phyloP scores from a whole-genome alignment of 2,113 vertebrate species.

The Protobothrops mucrosquamatus region DNA sequence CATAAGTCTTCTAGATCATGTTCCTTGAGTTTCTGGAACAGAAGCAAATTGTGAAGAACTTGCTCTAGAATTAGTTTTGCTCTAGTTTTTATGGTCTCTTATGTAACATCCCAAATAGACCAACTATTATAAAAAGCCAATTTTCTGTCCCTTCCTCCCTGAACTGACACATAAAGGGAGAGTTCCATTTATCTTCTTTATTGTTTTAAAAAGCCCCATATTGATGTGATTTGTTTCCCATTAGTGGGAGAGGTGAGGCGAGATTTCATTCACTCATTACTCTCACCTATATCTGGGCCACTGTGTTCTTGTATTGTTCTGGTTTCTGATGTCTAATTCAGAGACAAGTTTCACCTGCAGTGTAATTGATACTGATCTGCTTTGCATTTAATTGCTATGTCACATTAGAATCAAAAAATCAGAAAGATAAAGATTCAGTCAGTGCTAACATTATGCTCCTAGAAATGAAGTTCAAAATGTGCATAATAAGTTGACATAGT shows the following conservation, averaged over 20 bases:
- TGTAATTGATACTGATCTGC: constrained; percentile 35
- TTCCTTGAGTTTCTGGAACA: background rate
- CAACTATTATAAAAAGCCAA: background rate
- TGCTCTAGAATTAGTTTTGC: background rate
- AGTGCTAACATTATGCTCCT: background rate
- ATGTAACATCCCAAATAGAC: background rate
- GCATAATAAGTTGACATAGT: background rate
- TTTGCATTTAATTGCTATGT: constrained; percentile 56
- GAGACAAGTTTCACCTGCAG: constrained; percentile 30
- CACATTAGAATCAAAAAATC: constrained; percentile 39
- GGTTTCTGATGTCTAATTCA: constrained; percentile 27
- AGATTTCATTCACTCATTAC: constrained; percentile 13
- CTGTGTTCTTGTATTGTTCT: constrained; percentile 24
- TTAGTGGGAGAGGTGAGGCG: background rate
- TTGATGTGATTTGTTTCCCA: background rate
- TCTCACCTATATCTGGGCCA: constrained; percentile 30
- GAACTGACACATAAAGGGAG: background rate
- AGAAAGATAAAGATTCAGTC: constrained; percentile 46
- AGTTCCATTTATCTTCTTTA: background rate
- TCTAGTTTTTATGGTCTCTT: no score
- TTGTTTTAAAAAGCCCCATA: background rate
- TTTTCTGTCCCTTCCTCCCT: background rate
- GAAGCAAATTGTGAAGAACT: background rate
- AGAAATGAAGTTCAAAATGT: background rate
- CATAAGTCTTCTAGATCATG: background rate